Conservation (phyloP, 1,140 invertebrate genomes). For the Nylanderia fulva region DNA sequence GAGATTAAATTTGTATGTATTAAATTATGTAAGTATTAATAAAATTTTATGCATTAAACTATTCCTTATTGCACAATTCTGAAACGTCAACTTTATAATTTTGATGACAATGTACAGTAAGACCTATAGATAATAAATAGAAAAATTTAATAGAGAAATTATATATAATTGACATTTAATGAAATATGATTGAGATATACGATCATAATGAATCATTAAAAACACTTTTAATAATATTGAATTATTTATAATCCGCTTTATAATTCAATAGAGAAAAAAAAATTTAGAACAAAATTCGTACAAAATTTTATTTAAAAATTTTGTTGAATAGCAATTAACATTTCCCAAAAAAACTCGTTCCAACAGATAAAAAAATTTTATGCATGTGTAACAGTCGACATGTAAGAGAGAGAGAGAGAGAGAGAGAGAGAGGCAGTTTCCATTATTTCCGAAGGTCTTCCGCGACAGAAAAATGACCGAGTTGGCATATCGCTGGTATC, state of each 20-base stretch:
- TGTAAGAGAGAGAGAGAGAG: no score
- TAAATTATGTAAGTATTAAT: no score
- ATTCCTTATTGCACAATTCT: neutral
- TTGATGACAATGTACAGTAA: neutral
- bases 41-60: neutral
- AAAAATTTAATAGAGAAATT: neutral
- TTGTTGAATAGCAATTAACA: neutral
- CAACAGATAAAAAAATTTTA: neutral
- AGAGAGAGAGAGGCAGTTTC: no score
- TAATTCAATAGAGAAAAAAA: neutral
- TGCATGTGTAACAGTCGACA: neutral
- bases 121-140: neutral
- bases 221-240: neutral
- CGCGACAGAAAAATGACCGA: conserved; percentile 31
- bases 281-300: neutral
- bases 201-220: neutral
- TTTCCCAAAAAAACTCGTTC: conserved; percentile 3
- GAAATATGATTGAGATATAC: no score
- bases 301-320: conserved; percentile 1
- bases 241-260: neutral
- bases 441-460: conserved; percentile 61
- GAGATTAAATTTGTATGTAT: no score
- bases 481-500: conserved; percentile 23
- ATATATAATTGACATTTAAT: no score
- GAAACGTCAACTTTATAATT: neutral